Percentiles rank a stretch among this genome's conserved stretches.
Evolutionary conservation across 1,140 invertebrate species (phyloP).

Genomic region (Acromyrmex heyeri): DNA sequence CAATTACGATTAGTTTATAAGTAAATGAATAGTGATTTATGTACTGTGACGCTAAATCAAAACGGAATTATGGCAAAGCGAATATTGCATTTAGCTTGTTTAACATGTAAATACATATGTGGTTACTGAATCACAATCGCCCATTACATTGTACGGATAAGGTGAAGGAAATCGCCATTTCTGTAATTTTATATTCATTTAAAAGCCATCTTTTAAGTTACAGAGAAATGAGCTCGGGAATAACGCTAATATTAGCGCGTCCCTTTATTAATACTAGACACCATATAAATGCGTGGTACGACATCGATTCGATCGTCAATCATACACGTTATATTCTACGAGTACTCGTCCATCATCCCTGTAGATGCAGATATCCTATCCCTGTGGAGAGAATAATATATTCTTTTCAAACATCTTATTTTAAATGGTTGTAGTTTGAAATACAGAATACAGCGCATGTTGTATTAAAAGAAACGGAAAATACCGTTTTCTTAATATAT

Average conservation of each 20-base stretch:
- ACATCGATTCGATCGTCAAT: slow-evolving; percentile 3
- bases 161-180: slow-evolving; percentile 3
- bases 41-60: not conserved
- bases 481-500: slow-evolving; percentile 43
- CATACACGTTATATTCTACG: slow-evolving; percentile 45
- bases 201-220: slow-evolving; percentile 22
- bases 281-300: slow-evolving; percentile 29
- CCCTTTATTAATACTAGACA: slow-evolving; percentile 16
- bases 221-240: not conserved
- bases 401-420: slow-evolving; percentile 2
- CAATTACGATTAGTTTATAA: not conserved
- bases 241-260: slow-evolving; percentile 20
- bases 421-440: not conserved
- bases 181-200: slow-evolving; percentile 2
- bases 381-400: not conserved
- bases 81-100: slow-evolving; percentile 1
- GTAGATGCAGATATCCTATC: slow-evolving; percentile 50
- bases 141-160: slow-evolving; percentile 1
- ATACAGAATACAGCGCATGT: not conserved
- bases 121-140: not conserved
- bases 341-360: slow-evolving; percentile 35
- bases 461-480: not conserved
- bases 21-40: not conserved
- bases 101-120: slow-evolving; percentile 46
- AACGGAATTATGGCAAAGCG: not conserved